Evolutionary conservation across 2,113 vertebrate genomes (phyloP), one percentile per base, ranked within the genome.

Genomic region (Synchiropus splendidus): DNA sequence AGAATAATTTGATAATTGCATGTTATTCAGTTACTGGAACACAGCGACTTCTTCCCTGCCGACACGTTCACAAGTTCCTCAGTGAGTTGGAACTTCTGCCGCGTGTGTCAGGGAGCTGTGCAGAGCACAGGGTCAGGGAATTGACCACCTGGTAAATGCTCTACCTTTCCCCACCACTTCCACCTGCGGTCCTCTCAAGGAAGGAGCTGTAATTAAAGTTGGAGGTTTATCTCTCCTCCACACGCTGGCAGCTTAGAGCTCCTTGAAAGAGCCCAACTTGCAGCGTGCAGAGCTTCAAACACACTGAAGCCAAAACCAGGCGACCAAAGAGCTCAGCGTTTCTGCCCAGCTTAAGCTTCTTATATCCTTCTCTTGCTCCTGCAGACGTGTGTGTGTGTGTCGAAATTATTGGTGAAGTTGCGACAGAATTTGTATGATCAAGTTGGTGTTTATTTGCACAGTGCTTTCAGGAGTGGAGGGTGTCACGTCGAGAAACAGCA

Each of bases 201-300:
- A 61, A 48, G 52, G 70, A 61, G 76, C 44, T 86, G 75, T 85
- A 82, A 83, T 88, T 82, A 49, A 80, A 81, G 79, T 77, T 75
- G 78, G 75, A 69, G 77, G 78, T 91, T 77, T 91, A 90, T 91
- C 90, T 89, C 82, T 63, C 64, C 69, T 67, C 64, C 77, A 77
- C 87, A 92, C 85, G 73, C 75, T 64, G 54, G 58, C 72, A 62
- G 61, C 84, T 84, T 86, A 80, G 78, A 83, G 70, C 85, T 86
- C 68, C 82, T 86, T 82, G 87, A 86, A 90, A 83, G 79, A 83
- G 73, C 58, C 64, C 51, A 55, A 66, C 62, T 86, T 75, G 55
- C 59, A 58, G 49, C n/a, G n/a, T n/a, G n/a, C 13, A 11, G 45
- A 51, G 66, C 70, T 66, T 75, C 72, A 81, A 77, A 80, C 58